Percentiles rank a stretch among this genome's conserved stretches.
These are phyloP conservation scores for Cantharis rufa DNA, from an alignment of 2,888 invertebrate species.

Conservation along the genomic window DNA sequence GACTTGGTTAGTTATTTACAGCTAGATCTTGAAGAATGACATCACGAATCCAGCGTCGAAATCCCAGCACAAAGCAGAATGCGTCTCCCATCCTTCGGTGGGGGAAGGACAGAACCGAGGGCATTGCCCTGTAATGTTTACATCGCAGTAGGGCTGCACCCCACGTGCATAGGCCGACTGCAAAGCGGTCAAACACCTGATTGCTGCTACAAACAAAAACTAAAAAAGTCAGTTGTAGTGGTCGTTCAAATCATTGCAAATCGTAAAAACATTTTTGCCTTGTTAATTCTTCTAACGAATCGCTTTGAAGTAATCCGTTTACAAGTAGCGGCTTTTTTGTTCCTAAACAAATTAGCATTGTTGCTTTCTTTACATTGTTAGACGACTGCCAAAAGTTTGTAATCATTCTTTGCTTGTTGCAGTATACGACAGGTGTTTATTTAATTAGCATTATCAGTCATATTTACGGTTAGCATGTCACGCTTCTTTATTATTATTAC, in stretches of 20 bases:
- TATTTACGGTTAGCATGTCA: neutral
- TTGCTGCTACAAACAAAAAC: slow-evolving; percentile 21
- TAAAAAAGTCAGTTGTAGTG: slow-evolving; percentile 7
- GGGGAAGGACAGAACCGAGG: slow-evolving; percentile 32
- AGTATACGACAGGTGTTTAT: neutral
- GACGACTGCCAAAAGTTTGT: neutral
- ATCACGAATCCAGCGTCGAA: slow-evolving; percentile 22
- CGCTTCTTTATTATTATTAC: neutral
- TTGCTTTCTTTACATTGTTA: neutral
- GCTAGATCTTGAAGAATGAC: slow-evolving; percentile 17
- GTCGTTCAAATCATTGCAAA: slow-evolving; percentile 7
- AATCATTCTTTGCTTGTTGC: neutral
- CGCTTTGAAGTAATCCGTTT: neutral
- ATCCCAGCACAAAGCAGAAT: slow-evolving; percentile 20
- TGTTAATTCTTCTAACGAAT: neutral
- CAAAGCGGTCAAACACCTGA: slow-evolving; percentile 29
- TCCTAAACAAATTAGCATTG: neutral
- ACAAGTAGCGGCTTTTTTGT: neutral
- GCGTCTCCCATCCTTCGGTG: slow-evolving; percentile 12
- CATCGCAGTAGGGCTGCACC: slow-evolving; percentile 49
- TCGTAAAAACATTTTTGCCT: neutral
- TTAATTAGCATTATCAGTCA: neutral
- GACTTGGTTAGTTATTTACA: slow-evolving; percentile 2
- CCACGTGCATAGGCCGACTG: slow-evolving; percentile 35
- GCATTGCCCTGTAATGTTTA: slow-evolving; percentile 53